These are phyloP conservation scores for Himalopsyche japonica DNA, from an alignment of 2,888 invertebrate species.

Conservation along the genomic window DNA sequence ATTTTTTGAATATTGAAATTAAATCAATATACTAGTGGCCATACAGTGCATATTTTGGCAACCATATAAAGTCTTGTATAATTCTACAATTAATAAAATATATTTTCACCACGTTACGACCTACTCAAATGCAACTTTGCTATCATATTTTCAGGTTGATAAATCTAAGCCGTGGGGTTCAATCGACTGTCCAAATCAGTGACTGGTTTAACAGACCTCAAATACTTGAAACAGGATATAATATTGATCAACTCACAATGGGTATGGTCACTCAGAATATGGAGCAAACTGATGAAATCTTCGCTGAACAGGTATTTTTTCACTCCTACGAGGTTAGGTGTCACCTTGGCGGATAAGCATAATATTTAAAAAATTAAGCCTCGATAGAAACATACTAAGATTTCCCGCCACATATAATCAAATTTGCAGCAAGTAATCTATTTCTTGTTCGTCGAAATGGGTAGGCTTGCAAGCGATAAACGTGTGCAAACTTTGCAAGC, in stretches of 20 bases:
- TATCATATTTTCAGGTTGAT: background rate
- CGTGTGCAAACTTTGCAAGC: no score
- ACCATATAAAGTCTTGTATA: background rate
- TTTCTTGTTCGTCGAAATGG: no score
- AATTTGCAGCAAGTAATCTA: no score
- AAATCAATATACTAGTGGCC: background rate
- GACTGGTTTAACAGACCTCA: constrained; percentile 60
- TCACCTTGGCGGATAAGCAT: no score
- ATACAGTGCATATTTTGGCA: background rate
- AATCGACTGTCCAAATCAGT: constrained; percentile 45
- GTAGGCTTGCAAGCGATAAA: no score
- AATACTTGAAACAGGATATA: constrained; percentile 56
- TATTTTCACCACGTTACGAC: background rate
- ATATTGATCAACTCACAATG: constrained; percentile 50
- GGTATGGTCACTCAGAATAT: constrained; percentile 53
- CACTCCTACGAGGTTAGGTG: no score
- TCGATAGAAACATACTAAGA: no score
- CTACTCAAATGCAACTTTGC: background rate
- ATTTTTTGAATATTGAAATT: no score
- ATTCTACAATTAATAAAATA: background rate
- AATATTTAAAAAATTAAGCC: no score
- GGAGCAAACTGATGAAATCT: constrained; percentile 52
- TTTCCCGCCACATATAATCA: no score
- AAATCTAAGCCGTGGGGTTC: background rate
- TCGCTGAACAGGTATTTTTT: constrained; percentile 44